A percentile compares a stretch with the other conserved stretches of the same genome.
These are phyloP conservation scores for Mungos mungo DNA, from an alignment of 2,113 vertebrate genomes.

Conservation along the genomic window DNA sequence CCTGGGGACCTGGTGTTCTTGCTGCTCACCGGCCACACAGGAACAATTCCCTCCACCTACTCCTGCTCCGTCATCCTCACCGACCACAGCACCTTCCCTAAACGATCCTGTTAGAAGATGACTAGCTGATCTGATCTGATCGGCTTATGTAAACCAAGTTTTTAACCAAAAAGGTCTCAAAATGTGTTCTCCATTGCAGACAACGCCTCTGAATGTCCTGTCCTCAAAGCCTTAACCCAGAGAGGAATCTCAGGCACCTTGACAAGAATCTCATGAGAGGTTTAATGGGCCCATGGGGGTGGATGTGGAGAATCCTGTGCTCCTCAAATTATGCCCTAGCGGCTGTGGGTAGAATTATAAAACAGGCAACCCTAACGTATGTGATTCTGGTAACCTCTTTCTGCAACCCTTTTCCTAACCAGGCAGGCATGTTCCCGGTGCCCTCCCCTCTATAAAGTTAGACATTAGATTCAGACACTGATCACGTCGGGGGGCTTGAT, in stretches of 20 bases:
- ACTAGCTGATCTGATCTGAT: neutral
- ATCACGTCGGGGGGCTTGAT: neutral
- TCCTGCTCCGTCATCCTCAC: neutral
- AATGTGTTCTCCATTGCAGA: neutral
- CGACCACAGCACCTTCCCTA: neutral
- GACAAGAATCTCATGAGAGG: neutral
- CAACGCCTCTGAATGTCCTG: neutral
- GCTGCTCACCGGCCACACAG: neutral
- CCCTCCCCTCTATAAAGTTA: neutral
- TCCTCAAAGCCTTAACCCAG: neutral
- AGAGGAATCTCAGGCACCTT: neutral
- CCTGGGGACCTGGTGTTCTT: neutral
- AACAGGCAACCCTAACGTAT: neutral
- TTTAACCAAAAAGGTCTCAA: neutral
- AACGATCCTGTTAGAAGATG: neutral
- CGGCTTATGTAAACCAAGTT: neutral
- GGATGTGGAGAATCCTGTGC: neutral
- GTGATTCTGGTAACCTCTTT: neutral
- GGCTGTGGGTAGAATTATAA: neutral
- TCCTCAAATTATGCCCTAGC: neutral
- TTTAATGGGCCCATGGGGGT: neutral
- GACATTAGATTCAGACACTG: neutral
- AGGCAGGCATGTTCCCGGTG: neutral
- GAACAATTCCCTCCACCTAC: too few relatives aligned
- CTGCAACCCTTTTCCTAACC: neutral